Evolutionary conservation across 1,140 invertebrate genomes (phyloP), one percentile per base, ranked within the genome.

Genomic region (Fopius arisanus): DNA sequence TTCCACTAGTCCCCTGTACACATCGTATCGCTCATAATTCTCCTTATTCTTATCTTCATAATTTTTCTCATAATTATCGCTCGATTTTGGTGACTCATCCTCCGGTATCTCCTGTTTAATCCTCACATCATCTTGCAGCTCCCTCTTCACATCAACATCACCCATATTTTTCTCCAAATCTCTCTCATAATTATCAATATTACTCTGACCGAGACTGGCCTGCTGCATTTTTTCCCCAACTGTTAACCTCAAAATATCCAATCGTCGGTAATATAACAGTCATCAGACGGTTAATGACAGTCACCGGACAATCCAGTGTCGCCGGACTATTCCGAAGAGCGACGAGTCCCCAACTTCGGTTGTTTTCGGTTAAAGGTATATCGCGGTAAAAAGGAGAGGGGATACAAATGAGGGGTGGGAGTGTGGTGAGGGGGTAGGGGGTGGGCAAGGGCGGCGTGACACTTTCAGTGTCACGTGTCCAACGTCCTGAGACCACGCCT

Each of bases 391-490:
- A 29, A 40, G 43, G 12, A 62, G 51, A 26, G 33, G 69, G 23
- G 40, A 51, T 37, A 43, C 33, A 31, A 66, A 41, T 59, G 43
- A 67, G 33, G 59, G 40, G 67, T 12, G 54, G 67, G 75, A 77
- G 75, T 73, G 70, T 43, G 74, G 72, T 78, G 77, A 75, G 77
- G 79, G 75, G 73, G 70, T 41, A 71, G 75, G 79, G 77, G 77
- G 78, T 77, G 75, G 48, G 80, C 77, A 85, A 86, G 84, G 84
- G 86, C 86, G 86, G 85, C 84, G 84, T 88, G 86, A 88, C 86
- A 87, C 86, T 87, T 88, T 87, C 84, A 82, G 83, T 83, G 86
- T 87, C 85, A 87, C 85, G 86, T 87, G 86, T 88, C 84, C 79
- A 80, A 83, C 80, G 80, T 82, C 81, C 81, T 85, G 51, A 87